A percentile compares a stretch with the other conserved stretches of the same genome.
Evolutionary conservation across 2,113 vertebrate genomes (phyloP).

Genomic region (Mastomys coucha): DNA sequence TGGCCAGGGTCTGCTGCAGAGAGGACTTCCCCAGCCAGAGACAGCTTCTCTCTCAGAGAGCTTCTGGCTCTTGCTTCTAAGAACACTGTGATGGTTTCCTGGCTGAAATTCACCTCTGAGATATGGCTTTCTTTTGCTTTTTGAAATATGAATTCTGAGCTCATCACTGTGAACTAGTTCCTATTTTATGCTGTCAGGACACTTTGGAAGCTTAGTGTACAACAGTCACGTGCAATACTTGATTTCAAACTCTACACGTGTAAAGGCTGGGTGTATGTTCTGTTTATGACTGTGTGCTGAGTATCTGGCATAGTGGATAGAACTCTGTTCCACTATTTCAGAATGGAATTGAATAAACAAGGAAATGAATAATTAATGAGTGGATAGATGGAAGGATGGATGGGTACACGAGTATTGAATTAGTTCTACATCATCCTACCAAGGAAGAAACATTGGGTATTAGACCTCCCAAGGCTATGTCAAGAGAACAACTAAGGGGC

Average conservation of each 20-base stretch:
- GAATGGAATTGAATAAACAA: neutral
- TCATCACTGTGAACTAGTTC: neutral
- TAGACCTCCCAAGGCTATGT: neutral
- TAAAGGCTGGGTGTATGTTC: neutral
- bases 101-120: neutral
- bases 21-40: conserved; percentile 10
- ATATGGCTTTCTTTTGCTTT: neutral
- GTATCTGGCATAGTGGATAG: neutral
- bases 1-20: neutral
- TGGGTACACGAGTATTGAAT: neutral
- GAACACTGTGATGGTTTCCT: conserved; percentile 33
- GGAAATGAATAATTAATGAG: neutral
- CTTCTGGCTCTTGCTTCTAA: conserved; percentile 52
- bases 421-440: neutral
- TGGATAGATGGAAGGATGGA: neutral
- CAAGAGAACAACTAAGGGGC: neutral
- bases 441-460: neutral
- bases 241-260: neutral
- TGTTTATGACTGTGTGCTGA: neutral
- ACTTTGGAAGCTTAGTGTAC: neutral
- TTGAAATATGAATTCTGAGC: conserved; percentile 47
- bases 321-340: neutral
- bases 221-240: neutral
- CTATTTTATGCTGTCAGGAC: neutral
- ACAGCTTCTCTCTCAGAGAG: neutral